Evolutionary conservation across 2,888 invertebrate genomes (phyloP).

Genomic region (Nebria salina): DNA sequence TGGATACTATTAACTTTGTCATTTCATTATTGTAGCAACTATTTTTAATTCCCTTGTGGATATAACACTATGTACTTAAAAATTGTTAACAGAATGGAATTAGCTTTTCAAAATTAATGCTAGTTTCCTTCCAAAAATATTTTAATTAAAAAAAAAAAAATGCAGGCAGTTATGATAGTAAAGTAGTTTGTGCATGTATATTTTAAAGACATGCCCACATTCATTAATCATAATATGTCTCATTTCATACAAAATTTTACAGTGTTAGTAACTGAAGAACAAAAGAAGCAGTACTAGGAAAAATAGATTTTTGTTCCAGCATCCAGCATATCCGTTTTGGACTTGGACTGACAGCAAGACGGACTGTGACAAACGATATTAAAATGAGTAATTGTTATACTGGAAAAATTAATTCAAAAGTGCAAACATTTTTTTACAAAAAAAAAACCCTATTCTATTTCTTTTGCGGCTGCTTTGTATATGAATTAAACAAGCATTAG

Average conservation of each 20-base stretch:
- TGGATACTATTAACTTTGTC: not conserved
- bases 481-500: not conserved
- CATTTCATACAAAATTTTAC: not conserved
- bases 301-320: conserved; percentile 39
- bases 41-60: not conserved
- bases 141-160: not conserved
- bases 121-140: not conserved
- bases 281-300: conserved; percentile 20
- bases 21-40: not conserved
- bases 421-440: conserved; percentile 6
- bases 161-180: not conserved
- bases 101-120: not conserved
- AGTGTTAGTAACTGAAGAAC: not conserved
- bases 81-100: not conserved
- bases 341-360: conserved; percentile 36
- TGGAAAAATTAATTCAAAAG: conserved; percentile 14
- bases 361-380: conserved; percentile 38
- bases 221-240: not conserved
- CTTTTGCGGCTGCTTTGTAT: not conserved
- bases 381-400: conserved; percentile 33
- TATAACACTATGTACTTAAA: not conserved
- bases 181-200: not conserved
- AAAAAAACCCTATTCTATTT: not conserved
- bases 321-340: conserved; percentile 27
- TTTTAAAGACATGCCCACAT: not conserved